These are phyloP conservation scores for Prorops nasuta DNA, from an alignment of 1,140 invertebrate species.

Conservation along the genomic window DNA sequence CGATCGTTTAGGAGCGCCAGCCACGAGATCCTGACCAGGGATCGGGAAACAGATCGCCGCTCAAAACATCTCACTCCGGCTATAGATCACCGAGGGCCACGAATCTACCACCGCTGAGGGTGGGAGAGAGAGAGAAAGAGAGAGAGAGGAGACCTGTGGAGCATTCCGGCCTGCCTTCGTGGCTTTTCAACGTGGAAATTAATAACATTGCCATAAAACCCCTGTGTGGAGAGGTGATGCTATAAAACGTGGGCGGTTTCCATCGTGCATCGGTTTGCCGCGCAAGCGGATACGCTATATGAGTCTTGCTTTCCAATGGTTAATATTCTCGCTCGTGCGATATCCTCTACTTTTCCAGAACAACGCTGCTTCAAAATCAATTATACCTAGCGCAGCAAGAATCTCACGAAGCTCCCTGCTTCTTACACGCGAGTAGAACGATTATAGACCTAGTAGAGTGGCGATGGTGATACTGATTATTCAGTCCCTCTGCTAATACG, in stretches of 20 bases:
- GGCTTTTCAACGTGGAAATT: constrained; percentile 37
- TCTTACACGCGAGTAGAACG: too few species aligned
- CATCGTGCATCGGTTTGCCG: constrained; percentile 2
- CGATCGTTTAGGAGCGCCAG: constrained; percentile 44
- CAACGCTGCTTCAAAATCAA: too few species aligned
- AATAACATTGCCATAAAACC: constrained; percentile 28
- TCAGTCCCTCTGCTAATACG: too few species aligned
- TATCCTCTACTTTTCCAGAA: too few species aligned
- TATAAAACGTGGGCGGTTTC: constrained; percentile 28
- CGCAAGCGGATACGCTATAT: background rate
- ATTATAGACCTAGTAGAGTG: too few species aligned
- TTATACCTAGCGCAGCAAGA: too few species aligned
- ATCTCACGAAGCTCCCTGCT: too few species aligned
- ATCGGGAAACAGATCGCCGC: constrained; percentile 49
- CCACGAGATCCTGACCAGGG: constrained; percentile 24
- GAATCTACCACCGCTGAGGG: constrained; percentile 28
- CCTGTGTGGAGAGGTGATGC: constrained; percentile 23
- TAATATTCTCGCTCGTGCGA: too few species aligned
- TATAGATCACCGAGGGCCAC: constrained; percentile 45
- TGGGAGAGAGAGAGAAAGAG: background rate
- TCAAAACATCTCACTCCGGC: constrained; percentile 54
- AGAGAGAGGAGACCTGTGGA: constrained; percentile 11
- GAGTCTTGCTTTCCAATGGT: too few species aligned
- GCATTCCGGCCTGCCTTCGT: constrained; percentile 25
- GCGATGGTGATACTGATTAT: too few species aligned